These are phyloP conservation scores for Numenius phaeopus DNA, from an alignment of 2,797 vertebrate genomes.

Conservation along the genomic window DNA sequence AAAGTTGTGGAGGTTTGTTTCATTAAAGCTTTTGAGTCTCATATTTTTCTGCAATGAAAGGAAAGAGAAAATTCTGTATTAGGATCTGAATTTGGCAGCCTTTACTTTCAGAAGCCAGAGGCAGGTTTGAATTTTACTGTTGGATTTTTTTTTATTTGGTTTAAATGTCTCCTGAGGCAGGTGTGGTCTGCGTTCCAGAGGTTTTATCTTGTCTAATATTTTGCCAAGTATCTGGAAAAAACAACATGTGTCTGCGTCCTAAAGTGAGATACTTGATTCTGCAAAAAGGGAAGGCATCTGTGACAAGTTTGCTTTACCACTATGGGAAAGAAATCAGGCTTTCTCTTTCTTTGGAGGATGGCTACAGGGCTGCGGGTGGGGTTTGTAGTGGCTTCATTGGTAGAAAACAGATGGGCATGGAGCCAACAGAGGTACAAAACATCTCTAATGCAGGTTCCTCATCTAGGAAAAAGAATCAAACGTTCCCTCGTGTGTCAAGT, in stretches of 20 bases:
- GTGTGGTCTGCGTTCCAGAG: not conserved
- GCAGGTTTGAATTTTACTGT: not conserved
- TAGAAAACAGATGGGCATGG: not conserved
- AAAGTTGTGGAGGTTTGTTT: not conserved
- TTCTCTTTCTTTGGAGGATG: not conserved
- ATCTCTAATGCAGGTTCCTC: not conserved
- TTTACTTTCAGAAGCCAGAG: not conserved
- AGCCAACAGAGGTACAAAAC: not conserved
- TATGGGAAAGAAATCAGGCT: not conserved
- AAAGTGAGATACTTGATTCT: not conserved
- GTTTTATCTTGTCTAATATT: not conserved
- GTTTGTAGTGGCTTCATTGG: not conserved
- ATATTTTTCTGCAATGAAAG: not conserved
- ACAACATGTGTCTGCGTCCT: accelerated
- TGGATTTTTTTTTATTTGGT: not conserved
- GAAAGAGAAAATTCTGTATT: not conserved
- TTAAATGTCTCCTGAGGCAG: not conserved
- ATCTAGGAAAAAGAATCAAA: not conserved
- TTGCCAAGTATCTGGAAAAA: not conserved
- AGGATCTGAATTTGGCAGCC: not conserved
- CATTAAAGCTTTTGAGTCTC: not conserved
- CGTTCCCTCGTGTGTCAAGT: not conserved
- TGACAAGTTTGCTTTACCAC: not conserved
- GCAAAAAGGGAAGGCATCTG: not conserved
- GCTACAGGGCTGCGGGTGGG: not conserved